phyloP scores from a whole-genome alignment of 2,888 invertebrate species.

The Drosophila rubida region DNA sequence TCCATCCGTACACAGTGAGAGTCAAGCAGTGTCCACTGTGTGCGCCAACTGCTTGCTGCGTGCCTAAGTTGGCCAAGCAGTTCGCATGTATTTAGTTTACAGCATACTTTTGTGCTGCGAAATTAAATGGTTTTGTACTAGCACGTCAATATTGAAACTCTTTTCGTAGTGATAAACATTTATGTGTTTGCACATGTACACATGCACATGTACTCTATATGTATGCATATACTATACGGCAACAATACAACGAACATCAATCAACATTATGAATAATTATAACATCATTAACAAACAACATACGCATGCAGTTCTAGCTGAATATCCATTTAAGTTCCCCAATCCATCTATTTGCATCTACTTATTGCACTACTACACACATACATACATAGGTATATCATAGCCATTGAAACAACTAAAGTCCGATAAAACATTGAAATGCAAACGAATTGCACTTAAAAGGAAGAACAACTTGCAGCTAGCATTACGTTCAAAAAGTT shows the following conservation, averaged over 20 bases:
- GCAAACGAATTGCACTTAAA: constrained; percentile 1
- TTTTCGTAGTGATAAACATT: neutral
- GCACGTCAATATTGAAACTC: constrained; percentile 15
- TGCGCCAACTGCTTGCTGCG: neutral
- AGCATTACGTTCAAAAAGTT: constrained; percentile 18
- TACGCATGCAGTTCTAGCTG: constrained; percentile 20
- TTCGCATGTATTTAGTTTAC: neutral
- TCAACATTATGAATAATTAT: constrained; percentile 11
- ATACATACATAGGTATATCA: neutral
- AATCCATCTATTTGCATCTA: neutral
- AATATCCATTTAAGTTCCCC: constrained; percentile 8
- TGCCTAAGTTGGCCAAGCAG: constrained; percentile 23
- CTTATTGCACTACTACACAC: neutral
- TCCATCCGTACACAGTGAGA: neutral
- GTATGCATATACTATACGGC: constrained; percentile 2
- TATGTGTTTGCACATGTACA: neutral
- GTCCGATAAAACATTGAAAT: neutral
- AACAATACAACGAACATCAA: constrained; percentile 13
- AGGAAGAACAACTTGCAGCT: constrained; percentile 5
- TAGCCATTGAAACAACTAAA: neutral
- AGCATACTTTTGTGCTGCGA: constrained; percentile 15
- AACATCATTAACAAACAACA: constrained; percentile 11
- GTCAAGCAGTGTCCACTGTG: neutral
- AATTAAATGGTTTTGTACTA: constrained; percentile 17
- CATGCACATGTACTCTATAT: neutral